Percentiles rank a stretch among this genome's conserved stretches.
Evolutionary conservation across 2,888 invertebrate genomes (phyloP).

Genomic region (Clivina fossor): DNA sequence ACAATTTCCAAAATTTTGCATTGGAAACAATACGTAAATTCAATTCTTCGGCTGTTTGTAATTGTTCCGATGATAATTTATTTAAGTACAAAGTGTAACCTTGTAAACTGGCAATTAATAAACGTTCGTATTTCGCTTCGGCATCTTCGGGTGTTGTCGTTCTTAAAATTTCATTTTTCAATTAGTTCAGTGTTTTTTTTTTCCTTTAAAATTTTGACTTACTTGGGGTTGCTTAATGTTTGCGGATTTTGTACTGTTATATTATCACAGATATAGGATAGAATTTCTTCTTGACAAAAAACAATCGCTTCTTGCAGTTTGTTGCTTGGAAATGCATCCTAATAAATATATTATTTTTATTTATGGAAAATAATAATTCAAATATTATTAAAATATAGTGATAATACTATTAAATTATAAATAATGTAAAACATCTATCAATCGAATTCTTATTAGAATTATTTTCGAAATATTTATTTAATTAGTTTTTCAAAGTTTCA

Average conservation of each 20-base stretch:
- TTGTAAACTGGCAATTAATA: slow-evolving; percentile 66
- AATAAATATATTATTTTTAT: slow-evolving; percentile 29
- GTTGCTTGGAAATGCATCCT: slow-evolving; percentile 75
- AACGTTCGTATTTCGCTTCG: slow-evolving; percentile 68
- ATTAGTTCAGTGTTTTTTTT: not conserved
- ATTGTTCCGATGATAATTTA: slow-evolving; percentile 56
- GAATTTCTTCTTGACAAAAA: slow-evolving; percentile 81
- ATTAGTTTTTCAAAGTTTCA: too few species aligned
- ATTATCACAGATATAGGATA: slow-evolving; percentile 72
- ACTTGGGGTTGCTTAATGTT: slow-evolving; percentile 58
- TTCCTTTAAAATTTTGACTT: slow-evolving; percentile 38
- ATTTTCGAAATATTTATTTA: too few species aligned
- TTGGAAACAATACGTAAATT: slow-evolving; percentile 60
- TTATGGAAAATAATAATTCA: not conserved
- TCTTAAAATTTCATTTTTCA: slow-evolving; percentile 46
- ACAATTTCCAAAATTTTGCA: slow-evolving; percentile 72
- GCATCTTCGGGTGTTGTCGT: slow-evolving; percentile 64
- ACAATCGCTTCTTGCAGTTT: slow-evolving; percentile 78
- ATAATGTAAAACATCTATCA: too few species aligned
- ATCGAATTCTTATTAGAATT: too few species aligned
- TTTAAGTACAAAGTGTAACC: slow-evolving; percentile 65
- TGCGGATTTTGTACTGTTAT: slow-evolving; percentile 62
- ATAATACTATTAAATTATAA: too few species aligned
- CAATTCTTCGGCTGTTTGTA: slow-evolving; percentile 57
- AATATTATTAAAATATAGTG: not conserved